phyloP scores from a whole-genome alignment of 2,888 invertebrate species.

The Polia nebulosa region DNA sequence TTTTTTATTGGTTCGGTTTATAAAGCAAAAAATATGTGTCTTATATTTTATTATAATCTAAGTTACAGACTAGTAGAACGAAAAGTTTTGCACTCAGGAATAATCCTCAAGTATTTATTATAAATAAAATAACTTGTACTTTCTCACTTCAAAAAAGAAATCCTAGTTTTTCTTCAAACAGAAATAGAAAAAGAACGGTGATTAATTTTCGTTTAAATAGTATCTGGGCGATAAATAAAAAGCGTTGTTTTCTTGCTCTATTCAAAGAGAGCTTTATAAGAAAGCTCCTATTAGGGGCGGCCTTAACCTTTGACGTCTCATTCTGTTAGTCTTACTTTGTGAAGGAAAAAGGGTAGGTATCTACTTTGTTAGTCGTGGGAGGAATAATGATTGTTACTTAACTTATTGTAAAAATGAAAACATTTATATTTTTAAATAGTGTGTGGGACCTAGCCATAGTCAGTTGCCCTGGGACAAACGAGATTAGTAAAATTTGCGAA shows the following conservation, averaged over 20 bases:
- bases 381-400: slow-evolving; percentile 1
- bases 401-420: background rate
- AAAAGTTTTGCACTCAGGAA: no score
- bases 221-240: slow-evolving; percentile 21
- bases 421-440: background rate
- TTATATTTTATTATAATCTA: no score
- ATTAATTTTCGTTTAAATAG: slow-evolving; percentile 4
- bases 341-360: slow-evolving; percentile 9
- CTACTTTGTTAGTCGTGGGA: slow-evolving; percentile 15
- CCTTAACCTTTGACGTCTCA: slow-evolving; percentile 24
- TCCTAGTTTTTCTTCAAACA: background rate
- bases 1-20: no score
- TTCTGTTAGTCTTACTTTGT: slow-evolving; percentile 11
- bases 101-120: no score
- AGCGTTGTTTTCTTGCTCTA: slow-evolving; percentile 12
- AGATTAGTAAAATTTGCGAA: no score
- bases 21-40: no score
- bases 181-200: background rate
- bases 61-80: no score
- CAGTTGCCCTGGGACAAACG: no score
- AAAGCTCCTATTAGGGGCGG: background rate
- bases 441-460: background rate
- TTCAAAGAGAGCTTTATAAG: slow-evolving; percentile 20
- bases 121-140: no score
- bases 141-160: no score